Conservation (phyloP, 2,888 invertebrate species). For the Andrena fulva region DNA sequence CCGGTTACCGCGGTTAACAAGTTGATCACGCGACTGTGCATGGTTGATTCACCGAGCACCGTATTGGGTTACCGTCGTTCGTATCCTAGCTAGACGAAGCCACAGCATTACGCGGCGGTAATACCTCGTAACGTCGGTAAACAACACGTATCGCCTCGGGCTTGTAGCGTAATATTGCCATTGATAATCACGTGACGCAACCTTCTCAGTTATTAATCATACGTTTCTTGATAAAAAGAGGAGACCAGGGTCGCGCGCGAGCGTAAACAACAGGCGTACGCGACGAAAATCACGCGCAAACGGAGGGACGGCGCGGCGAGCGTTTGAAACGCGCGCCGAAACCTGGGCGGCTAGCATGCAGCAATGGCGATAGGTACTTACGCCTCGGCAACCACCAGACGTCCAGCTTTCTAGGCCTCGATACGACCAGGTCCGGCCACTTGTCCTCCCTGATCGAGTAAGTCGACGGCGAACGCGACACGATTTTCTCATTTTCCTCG, state of each 20-base stretch:
- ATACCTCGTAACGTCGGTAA: slow-evolving; percentile 1
- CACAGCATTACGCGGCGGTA: neutral
- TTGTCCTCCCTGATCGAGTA: slow-evolving; percentile 86
- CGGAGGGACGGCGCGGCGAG: neutral
- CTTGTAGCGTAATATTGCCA: slow-evolving; percentile 12
- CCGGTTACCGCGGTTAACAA: neutral
- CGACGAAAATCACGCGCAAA: slow-evolving; percentile 14
- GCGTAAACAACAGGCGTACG: slow-evolving; percentile 20
- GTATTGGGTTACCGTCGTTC: neutral
- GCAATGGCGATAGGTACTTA: slow-evolving; percentile 75
- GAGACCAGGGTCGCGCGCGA: slow-evolving; percentile 4
- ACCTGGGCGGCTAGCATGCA: slow-evolving; percentile 46
- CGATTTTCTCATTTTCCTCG: slow-evolving; percentile 84
- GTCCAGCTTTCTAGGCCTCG: slow-evolving; percentile 82
- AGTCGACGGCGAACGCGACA: slow-evolving; percentile 86
- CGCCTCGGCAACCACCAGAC: slow-evolving; percentile 83
- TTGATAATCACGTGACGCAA: slow-evolving; percentile 18
- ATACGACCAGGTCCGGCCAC: slow-evolving; percentile 84
- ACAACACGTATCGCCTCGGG: neutral
- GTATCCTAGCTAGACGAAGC: neutral
- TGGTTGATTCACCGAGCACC: neutral
- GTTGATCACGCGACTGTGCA: neutral
- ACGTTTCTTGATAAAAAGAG: slow-evolving; percentile 23
- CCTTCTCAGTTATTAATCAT: neutral
- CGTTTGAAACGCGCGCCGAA: slow-evolving; percentile 65